Evolutionary conservation across 2,888 invertebrate species (phyloP).

Genomic region (Cerastis leucographa): DNA sequence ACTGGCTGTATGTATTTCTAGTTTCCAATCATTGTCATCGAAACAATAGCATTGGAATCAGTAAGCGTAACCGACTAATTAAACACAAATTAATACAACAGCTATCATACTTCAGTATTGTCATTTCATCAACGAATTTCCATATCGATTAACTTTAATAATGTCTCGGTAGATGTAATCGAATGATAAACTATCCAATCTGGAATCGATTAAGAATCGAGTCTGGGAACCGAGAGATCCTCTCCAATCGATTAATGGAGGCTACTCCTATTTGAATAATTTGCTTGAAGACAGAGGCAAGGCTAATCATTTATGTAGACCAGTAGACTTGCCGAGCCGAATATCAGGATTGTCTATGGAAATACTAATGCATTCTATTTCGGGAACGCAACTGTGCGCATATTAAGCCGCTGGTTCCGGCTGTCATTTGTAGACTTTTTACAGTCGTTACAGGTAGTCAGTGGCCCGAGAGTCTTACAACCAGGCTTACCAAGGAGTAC

Average conservation of each 20-base stretch:
- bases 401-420: too few relatives aligned
- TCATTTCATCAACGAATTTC: conserved; percentile 41
- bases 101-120: conserved; percentile 33
- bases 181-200: conserved; percentile 31
- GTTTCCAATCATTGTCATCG: conserved; percentile 30
- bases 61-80: conserved; percentile 39
- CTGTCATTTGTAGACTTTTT: too few relatives aligned
- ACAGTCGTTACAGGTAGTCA: too few relatives aligned
- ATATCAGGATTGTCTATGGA: conserved; percentile 43
- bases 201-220: conserved; percentile 53
- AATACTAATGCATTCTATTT: conserved; percentile 58
- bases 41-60: conserved; percentile 15
- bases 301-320: conserved; percentile 55
- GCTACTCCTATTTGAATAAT: conserved; percentile 57
- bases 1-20: conserved; percentile 17
- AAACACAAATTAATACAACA: conserved; percentile 50
- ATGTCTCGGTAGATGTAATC: conserved; percentile 26
- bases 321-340: conserved; percentile 31
- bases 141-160: conserved; percentile 40
- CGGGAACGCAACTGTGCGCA: conserved; percentile 20
- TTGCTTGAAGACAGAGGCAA: conserved; percentile 35
- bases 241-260: conserved; percentile 48
- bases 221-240: conserved; percentile 10
- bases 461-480: too few relatives aligned
- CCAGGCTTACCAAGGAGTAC: too few relatives aligned